These are phyloP conservation scores for Cryptotermes secundus DNA, from an alignment of 1,140 invertebrate genomes.

Conservation along the genomic window DNA sequence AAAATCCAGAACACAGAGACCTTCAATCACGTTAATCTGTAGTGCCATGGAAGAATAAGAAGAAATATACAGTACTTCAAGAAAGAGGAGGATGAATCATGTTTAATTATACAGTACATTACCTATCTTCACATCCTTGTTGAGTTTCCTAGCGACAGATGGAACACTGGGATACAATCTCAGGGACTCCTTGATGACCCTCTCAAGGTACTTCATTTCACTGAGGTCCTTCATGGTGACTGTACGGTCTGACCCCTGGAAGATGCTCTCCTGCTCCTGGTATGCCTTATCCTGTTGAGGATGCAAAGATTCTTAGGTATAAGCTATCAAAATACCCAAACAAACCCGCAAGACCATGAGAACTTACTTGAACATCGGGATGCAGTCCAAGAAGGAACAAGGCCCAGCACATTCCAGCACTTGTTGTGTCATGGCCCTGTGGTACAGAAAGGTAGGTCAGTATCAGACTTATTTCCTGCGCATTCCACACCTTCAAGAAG, in stretches of 20 bases:
- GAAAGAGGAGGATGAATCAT: too few relatives aligned
- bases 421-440: slow-evolving; percentile 57
- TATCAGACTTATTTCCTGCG: too few relatives aligned
- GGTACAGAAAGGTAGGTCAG: slow-evolving; percentile 40
- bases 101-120: slow-evolving; percentile 23
- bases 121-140: slow-evolving; percentile 48
- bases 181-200: slow-evolving; percentile 62
- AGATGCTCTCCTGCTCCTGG: slow-evolving; percentile 37
- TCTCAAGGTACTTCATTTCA: slow-evolving; percentile 61
- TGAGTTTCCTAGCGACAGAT: slow-evolving; percentile 50
- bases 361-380: slow-evolving; percentile 54
- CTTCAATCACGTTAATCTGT: too few relatives aligned
- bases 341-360: too few relatives aligned
- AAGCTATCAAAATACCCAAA: background rate
- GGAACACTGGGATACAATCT: slow-evolving; percentile 66
- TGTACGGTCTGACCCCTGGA: slow-evolving; percentile 35
- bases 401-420: slow-evolving; percentile 54
- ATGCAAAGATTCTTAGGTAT: background rate
- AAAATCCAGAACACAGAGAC: too few relatives aligned
- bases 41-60: too few relatives aligned
- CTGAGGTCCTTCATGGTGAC: slow-evolving; percentile 51
- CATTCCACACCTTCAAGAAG: too few relatives aligned
- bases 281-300: slow-evolving; percentile 29
- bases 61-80: too few relatives aligned
- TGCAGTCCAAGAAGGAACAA: slow-evolving; percentile 54